Conservation (phyloP, 2,888 invertebrate genomes). For the Zelleria hepariella region DNA sequence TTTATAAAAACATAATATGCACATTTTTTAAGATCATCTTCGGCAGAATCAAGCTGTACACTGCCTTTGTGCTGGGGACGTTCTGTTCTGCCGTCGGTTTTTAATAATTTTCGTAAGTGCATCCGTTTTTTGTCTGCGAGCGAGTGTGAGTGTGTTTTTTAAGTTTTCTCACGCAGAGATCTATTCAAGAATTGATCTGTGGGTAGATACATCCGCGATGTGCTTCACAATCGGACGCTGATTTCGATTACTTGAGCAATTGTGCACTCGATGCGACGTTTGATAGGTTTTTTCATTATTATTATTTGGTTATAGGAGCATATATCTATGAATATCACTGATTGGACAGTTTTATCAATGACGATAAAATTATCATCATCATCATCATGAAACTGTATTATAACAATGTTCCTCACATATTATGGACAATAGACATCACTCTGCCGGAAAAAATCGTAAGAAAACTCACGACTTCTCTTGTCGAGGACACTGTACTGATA, state of each 20-base stretch:
- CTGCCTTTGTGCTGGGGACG: slow-evolving; percentile 55
- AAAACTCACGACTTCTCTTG: no score
- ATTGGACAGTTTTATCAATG: no score
- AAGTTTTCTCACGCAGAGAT: slow-evolving; percentile 65
- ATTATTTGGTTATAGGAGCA: not conserved
- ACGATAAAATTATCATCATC: no score
- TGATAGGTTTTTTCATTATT: not conserved
- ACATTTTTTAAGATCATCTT: slow-evolving; percentile 65
- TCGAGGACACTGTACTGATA: no score
- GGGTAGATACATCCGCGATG: slow-evolving; percentile 67
- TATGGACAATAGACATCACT: no score
- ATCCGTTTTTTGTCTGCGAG: slow-evolving; percentile 42
- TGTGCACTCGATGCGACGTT: not conserved
- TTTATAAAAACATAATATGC: slow-evolving; percentile 69
- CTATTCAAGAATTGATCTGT: slow-evolving; percentile 60
- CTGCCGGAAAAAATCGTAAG: no score
- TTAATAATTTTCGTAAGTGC: slow-evolving; percentile 61
- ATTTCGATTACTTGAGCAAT: not conserved
- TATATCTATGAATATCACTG: no score
- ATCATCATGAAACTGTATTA: no score
- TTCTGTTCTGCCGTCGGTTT: slow-evolving; percentile 33
- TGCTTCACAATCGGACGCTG: slow-evolving; percentile 28
- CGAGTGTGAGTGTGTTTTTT: slow-evolving; percentile 66
- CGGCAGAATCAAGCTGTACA: slow-evolving; percentile 55
- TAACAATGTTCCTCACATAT: no score